These are phyloP conservation scores for Otis tarda DNA, from an alignment of 2,113 vertebrate genomes.

Conservation along the genomic window DNA sequence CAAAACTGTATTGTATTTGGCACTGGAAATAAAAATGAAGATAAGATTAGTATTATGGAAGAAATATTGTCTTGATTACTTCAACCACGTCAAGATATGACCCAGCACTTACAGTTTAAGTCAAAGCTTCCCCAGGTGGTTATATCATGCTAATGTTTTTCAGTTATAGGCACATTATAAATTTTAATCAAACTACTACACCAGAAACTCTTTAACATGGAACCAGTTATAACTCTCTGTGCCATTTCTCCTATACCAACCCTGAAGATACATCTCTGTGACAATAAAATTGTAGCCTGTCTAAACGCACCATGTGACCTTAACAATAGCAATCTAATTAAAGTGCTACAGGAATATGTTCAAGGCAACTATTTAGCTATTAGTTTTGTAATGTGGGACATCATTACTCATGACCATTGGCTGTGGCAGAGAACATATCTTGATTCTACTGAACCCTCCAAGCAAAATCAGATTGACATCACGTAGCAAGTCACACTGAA, in stretches of 20 bases:
- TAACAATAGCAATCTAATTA: neutral
- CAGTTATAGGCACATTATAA: neutral
- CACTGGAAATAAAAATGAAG: neutral
- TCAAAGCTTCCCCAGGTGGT: neutral
- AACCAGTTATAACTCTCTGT: neutral
- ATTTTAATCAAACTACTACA: neutral
- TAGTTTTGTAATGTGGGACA: neutral
- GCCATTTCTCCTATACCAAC: neutral
- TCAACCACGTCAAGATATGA: neutral
- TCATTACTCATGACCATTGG: neutral
- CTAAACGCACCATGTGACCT: neutral
- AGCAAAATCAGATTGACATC: neutral
- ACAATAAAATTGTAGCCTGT: neutral
- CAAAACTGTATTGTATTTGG: neutral
- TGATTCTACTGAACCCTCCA: neutral
- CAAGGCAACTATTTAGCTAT: neutral
- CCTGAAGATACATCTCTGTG: neutral
- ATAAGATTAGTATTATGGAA: neutral
- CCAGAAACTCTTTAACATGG: neutral
- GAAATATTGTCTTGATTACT: neutral
- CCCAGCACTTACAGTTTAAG: neutral
- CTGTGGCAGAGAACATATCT: neutral
- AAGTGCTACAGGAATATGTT: neutral
- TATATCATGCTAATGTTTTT: neutral
- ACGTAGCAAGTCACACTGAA: neutral